phyloP scores from a whole-genome alignment of 2,797 vertebrate genomes.

The Megaceryle alcyon region DNA sequence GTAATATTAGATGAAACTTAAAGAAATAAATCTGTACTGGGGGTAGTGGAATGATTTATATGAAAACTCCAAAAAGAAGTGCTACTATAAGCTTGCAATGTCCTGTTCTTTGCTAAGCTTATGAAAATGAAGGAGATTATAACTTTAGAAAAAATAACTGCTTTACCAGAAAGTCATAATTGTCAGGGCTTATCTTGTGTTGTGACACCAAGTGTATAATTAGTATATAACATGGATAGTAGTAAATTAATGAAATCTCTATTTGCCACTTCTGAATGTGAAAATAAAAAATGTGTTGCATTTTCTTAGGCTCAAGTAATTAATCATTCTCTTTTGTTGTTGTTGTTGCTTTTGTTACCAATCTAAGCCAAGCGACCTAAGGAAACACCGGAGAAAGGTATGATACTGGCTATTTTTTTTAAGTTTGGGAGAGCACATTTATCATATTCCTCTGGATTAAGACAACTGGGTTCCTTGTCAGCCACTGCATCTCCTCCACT shows the following conservation, averaged over 20 bases:
- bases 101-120: not conserved
- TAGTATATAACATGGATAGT: not conserved
- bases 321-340: constrained; percentile 39
- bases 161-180: not conserved
- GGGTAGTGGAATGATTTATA: not conserved
- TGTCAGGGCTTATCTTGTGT: not conserved
- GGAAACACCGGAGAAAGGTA: constrained; percentile 99
- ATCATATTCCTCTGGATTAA: not conserved
- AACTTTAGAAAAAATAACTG: not conserved
- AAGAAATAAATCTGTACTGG: not conserved
- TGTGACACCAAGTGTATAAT: not conserved
- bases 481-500: not conserved
- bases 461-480: rapidly evolving
- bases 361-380: constrained; percentile 95
- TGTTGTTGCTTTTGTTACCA: constrained; percentile 54
- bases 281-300: not conserved
- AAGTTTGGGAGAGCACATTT: not conserved
- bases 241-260: not conserved
- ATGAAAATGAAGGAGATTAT: not conserved
- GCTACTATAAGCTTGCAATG: not conserved
- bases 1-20: not conserved
- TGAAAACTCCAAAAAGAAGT: not conserved
- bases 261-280: not conserved
- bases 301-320: not conserved
- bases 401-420: not conserved